Evolutionary conservation across 2,888 invertebrate species (phyloP), one percentile per base, ranked within the genome.

Genomic region (Pachydiplax longipennis): DNA sequence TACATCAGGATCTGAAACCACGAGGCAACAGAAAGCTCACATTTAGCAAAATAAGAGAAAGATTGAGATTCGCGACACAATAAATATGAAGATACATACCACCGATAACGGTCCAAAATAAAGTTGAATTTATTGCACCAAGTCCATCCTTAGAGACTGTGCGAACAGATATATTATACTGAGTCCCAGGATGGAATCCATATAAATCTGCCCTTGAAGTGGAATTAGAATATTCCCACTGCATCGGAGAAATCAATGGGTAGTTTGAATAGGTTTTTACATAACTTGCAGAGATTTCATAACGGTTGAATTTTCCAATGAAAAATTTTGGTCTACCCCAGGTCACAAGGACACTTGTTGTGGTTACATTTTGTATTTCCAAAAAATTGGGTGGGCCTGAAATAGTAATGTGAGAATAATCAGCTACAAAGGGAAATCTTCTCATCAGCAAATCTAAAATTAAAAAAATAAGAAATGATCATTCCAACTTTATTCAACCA

Each of bases 371-470:
- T 4, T 94, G 93, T 4, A 96, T 93, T 83, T 94, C 93, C 37
- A 97, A 93, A 91, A 96, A 94, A 91, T 94, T 94, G 0, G 97
- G 97, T n/a, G 97, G 96, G 12, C 97, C 96, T 31, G 97, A 96
- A 15, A 95, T 95, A 95, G 91, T 90, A 90, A 91, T 80, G 22
- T 4, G n/a, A 44, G 40, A 2, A 93, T 92, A n/a, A 95, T 94
- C 6, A 61, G 90, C 61, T 25, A 80, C 18, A 53, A 58, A 58
- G 83, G 1, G 12, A 25, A 73, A 73, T 58, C 2, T 58, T 58
- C 2, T 22, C 58, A 4, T 5, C 58, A 58, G 12, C 12, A 73
- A 10, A 2, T 2, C 61, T 58, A n/a, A 58, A 5, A 12, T 81
- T 1, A 53, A 40, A 90, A 90, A 81, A 40, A 37, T 22, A n/a